A percentile compares a stretch with the other conserved stretches of the same genome.
Evolutionary conservation across 1,140 invertebrate genomes (phyloP).

Genomic region (Aphidius gifuensis): DNA sequence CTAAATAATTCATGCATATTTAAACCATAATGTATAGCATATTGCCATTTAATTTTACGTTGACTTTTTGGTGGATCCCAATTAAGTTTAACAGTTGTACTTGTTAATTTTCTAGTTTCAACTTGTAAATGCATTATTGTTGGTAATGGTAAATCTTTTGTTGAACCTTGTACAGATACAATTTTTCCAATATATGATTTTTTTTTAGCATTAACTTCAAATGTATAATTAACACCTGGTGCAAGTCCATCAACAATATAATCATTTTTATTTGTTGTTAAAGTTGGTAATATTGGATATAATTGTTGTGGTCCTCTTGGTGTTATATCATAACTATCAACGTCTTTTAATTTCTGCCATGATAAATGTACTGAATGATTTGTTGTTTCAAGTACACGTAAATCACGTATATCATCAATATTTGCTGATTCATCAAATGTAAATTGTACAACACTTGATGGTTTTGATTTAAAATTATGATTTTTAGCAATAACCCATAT

Average conservation of each 20-base stretch:
- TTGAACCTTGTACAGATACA: conserved; percentile 53
- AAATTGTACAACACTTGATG: conserved; percentile 58
- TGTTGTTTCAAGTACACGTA: conserved; percentile 53
- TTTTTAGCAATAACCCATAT: conserved; percentile 78
- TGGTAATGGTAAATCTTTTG: conserved; percentile 59
- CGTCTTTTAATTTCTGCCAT: conserved; percentile 62
- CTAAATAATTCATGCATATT: conserved; percentile 53
- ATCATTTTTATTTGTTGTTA: conserved; percentile 46
- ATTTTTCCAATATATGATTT: conserved; percentile 61
- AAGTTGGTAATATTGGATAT: conserved; percentile 54
- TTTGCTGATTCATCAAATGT: conserved; percentile 62
- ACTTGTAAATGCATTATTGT: conserved; percentile 53
- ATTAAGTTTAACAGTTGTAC: conserved; percentile 62
- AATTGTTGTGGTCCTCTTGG: conserved; percentile 45
- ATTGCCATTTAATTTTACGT: conserved; percentile 58
- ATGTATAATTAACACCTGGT: conserved; percentile 59
- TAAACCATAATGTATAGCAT: conserved; percentile 65
- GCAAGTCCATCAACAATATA: conserved; percentile 59
- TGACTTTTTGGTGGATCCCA: conserved; percentile 63
- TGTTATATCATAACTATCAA: conserved; percentile 63
- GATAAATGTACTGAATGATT: conserved; percentile 57
- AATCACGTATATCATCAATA: conserved; percentile 60
- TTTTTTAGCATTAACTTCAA: conserved; percentile 64
- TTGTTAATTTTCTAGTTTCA: conserved; percentile 56
- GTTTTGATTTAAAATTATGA: conserved; percentile 56